Evolutionary conservation across 2,888 invertebrate species (phyloP), one percentile per base, ranked within the genome.

Genomic region (Euphydryas editha): DNA sequence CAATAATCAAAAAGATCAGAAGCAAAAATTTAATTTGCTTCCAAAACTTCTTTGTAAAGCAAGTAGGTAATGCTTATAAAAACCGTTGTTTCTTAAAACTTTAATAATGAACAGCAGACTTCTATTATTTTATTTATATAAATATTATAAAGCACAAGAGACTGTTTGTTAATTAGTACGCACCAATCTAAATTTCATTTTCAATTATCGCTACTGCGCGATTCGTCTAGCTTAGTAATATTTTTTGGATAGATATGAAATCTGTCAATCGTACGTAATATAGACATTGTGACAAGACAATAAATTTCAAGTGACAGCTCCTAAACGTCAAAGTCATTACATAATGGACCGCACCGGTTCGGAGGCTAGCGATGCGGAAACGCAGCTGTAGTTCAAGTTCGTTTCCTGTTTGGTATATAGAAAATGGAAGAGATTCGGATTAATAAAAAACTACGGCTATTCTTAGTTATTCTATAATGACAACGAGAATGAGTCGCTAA

Each of bases 341-440:
- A 36, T 54, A 54, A 54, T 54, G 30, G 54, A 36, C 54, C 24
- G 11, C n/a, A 8, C 49, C 20, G 20, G 21, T 18, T 13, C 13
- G 30, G 15, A 15, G 21, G 13, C 51, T 30, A 36, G 17, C 36
- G 47, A 47, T 49, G 46, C 55, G 64, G 59, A 64, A 64, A 13
- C 59, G 42, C 59, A 51, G 15, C 20, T 10, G 37, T 63, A 66
- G 76, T 78, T 78, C 76, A 79, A 80, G 79, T 75, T 74, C 72
- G 65, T 69, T 76, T 73, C 73, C 75, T 71, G 68, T 68, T 65
- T 59, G 11, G 24, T 49, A 1, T 47, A 36, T 55, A 21, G 20
- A 60, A 21, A 58, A 68, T 69, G 56, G 70, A 68, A 68, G 62
- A 20, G 68, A 20, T 20, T 39, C 20, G n/a, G n/a, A n/a, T n/a